Evolutionary conservation across 2,113 vertebrate genomes (phyloP).

Genomic region (Potamarius usumacintae): DNA sequence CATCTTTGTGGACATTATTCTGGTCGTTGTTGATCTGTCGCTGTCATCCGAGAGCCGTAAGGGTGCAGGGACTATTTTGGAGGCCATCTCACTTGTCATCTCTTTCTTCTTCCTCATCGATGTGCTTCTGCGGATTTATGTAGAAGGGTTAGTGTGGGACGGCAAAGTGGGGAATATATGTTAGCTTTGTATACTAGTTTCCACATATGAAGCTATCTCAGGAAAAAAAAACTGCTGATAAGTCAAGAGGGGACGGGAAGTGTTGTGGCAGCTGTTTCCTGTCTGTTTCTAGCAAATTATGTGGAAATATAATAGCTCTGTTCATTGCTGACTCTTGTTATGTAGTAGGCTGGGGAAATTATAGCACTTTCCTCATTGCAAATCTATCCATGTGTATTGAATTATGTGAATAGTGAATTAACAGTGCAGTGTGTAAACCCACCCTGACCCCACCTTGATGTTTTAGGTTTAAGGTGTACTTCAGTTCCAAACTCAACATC

Average conservation of each 20-base stretch:
- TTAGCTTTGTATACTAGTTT: not conserved
- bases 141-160: constrained; percentile 82
- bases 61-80: constrained; percentile 62
- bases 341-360: not conserved
- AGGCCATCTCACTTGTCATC: constrained; percentile 80
- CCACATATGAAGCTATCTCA: not conserved
- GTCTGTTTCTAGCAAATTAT: not conserved
- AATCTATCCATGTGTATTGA: not conserved
- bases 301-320: not conserved
- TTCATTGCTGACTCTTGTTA: not conserved
- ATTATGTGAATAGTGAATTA: not conserved
- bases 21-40: constrained; percentile 79
- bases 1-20: constrained; percentile 81
- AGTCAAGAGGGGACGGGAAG: constrained; percentile 27
- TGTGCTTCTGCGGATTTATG: constrained; percentile 82
- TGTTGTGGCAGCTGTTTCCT: constrained; percentile 35
- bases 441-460: not conserved
- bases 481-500: constrained; percentile 81
- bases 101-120: constrained; percentile 87
- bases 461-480: constrained; percentile 82
- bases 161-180: not conserved
- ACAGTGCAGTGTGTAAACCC: not conserved
- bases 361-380: not conserved
- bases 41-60: constrained; percentile 47
- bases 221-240: not conserved